Conservation (phyloP, 53 echinoderm and acorn worm genomes). For the Hippasteria phrygiana region DNA sequence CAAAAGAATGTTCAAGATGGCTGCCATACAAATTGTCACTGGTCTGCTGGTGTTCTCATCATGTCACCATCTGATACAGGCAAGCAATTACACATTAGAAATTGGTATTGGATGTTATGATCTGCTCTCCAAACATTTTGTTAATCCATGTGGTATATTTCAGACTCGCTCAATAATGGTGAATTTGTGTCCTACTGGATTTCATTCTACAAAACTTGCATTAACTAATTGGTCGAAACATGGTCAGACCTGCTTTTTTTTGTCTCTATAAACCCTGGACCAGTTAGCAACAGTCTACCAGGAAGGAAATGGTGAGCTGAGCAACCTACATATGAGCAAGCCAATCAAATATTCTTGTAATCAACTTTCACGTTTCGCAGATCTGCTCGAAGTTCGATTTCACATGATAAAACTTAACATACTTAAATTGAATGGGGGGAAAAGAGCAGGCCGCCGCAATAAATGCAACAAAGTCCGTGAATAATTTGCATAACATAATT, state of each 20-base stretch:
- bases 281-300: neutral
- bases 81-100: too few relatives aligned
- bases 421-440: slow-evolving; percentile 1
- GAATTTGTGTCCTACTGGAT: slow-evolving; percentile 5
- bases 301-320: slow-evolving; percentile 19
- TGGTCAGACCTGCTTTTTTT: neutral
- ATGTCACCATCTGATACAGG: too few relatives aligned
- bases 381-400: slow-evolving; percentile 1
- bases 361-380: slow-evolving; percentile 17
- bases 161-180: neutral
- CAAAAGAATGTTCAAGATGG: too few relatives aligned
- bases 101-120: too few relatives aligned
- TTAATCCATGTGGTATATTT: neutral
- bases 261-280: neutral
- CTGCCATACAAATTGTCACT: too few relatives aligned
- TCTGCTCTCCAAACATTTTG: too few relatives aligned
- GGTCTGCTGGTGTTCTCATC: too few relatives aligned
- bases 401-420: neutral
- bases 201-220: neutral
- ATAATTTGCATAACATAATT: neutral
- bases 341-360: slow-evolving; percentile 3
- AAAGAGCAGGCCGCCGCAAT: slow-evolving; percentile 26
- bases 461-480: slow-evolving; percentile 1
- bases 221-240: slow-evolving; percentile 7
- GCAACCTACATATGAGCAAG: neutral